Evolutionary conservation across 2,888 invertebrate species (phyloP).

Genomic region (Tethea ocularis): DNA sequence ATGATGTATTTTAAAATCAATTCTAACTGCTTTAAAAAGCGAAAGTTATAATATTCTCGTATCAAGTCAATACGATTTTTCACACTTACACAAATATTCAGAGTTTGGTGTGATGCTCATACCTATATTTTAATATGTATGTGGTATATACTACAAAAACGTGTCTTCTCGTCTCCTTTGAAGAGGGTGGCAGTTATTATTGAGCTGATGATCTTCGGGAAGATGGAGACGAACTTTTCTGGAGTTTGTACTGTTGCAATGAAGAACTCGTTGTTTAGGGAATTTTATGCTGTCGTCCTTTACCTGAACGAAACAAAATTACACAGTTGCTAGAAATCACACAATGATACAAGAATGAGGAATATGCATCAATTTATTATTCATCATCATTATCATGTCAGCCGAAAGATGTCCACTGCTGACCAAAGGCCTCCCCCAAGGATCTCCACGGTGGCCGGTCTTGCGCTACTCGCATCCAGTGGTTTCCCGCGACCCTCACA

Average conservation of each 20-base stretch:
- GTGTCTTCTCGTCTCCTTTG: conserved; percentile 66
- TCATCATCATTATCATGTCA: no score
- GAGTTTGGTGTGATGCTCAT: background rate
- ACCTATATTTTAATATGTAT: background rate
- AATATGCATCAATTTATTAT: no score
- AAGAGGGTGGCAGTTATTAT: conserved; percentile 66
- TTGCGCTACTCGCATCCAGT: no score
- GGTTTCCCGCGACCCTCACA: no score
- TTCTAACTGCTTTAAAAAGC: background rate
- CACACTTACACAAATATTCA: background rate
- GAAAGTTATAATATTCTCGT: background rate
- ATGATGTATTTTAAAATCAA: background rate
- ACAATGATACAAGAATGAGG: no score
- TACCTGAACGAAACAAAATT: conserved; percentile 40
- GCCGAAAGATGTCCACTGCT: no score
- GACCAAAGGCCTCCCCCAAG: no score
- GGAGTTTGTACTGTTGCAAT: conserved; percentile 69
- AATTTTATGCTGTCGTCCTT: conserved; percentile 74
- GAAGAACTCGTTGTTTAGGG: conserved; percentile 63
- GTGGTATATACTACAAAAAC: conserved; percentile 55
- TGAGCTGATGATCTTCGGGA: conserved; percentile 63
- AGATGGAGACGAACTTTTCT: conserved; percentile 72
- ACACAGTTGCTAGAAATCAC: no score
- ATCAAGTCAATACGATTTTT: background rate
- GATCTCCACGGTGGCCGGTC: no score